These are phyloP conservation scores for Cuniculus paca DNA, from an alignment of 2,797 vertebrate species.

Conservation along the genomic window DNA sequence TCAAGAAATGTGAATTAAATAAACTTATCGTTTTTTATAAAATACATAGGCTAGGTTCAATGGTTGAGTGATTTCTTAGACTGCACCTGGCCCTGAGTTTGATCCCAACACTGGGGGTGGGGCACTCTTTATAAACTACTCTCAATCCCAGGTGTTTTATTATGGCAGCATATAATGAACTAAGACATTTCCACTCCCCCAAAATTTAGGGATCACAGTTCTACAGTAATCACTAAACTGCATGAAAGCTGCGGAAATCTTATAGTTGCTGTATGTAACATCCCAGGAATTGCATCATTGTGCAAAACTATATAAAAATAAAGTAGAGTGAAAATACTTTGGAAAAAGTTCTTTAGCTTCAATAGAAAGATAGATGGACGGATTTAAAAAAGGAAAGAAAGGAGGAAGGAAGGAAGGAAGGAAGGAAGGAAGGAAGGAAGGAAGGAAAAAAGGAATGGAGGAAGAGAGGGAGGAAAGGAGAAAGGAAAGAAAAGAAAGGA, in stretches of 20 bases:
- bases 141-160: not conserved
- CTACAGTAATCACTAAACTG: constrained; percentile 22
- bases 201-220: constrained; percentile 34
- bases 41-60: not conserved
- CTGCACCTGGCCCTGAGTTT: not conserved
- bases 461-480: too few species aligned
- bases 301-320: not conserved
- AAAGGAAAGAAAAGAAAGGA: too few species aligned
- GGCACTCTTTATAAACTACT: not conserved
- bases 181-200: not conserved
- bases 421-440: too few species aligned
- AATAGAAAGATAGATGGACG: not conserved
- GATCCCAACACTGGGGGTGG: not conserved
- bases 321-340: constrained; percentile 3
- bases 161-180: not conserved
- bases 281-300: not conserved
- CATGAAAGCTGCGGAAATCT: not conserved
- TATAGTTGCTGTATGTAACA: not conserved
- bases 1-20: not conserved
- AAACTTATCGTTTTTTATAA: not conserved
- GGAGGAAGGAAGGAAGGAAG: too few species aligned
- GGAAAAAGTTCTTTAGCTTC: not conserved
- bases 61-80: not conserved
- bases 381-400: too few species aligned
- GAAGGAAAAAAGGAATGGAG: too few species aligned